Percentiles rank a stretch among this genome's conserved stretches.
These are phyloP conservation scores for Tenthredo livida DNA, from an alignment of 2,888 invertebrate genomes.

Conservation along the genomic window DNA sequence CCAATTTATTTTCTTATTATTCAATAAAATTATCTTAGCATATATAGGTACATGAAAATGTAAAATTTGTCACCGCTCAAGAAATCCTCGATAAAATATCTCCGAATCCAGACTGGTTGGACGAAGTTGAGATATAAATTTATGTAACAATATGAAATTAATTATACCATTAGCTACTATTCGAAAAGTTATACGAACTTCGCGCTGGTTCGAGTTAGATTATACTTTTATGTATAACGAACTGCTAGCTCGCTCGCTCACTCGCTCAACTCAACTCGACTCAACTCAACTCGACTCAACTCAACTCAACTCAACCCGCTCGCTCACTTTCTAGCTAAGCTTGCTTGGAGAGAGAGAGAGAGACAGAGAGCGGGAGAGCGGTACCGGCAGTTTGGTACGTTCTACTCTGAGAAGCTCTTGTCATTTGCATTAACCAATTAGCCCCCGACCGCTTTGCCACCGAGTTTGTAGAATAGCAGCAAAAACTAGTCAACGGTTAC, in stretches of 20 bases:
- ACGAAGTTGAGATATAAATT: conserved; percentile 39
- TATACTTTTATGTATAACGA: conserved; percentile 46
- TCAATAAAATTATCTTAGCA: neutral
- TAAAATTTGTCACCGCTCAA: neutral
- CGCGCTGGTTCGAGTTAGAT: conserved; percentile 23
- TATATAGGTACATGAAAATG: neutral
- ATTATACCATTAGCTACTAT: conserved; percentile 58
- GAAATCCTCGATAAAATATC: neutral
- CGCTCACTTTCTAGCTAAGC: neutral
- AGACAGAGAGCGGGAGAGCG: neutral
- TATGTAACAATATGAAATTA: conserved; percentile 57
- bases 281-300: neutral
- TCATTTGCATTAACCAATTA: conserved; percentile 53
- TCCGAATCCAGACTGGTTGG: neutral
- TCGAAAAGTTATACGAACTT: conserved; percentile 51
- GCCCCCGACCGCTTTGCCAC: conserved; percentile 15
- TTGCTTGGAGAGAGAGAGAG: neutral
- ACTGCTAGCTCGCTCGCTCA: conserved; percentile 22
- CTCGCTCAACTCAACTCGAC: neutral
- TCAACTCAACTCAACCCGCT: neutral
- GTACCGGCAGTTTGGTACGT: neutral
- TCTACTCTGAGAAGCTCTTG: conserved; percentile 25
- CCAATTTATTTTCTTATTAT: neutral
- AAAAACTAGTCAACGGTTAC: conserved; percentile 47
- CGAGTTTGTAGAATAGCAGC: conserved; percentile 25